Evolutionary conservation across 2,113 vertebrate species (phyloP).

Genomic region (Stegastes partitus): DNA sequence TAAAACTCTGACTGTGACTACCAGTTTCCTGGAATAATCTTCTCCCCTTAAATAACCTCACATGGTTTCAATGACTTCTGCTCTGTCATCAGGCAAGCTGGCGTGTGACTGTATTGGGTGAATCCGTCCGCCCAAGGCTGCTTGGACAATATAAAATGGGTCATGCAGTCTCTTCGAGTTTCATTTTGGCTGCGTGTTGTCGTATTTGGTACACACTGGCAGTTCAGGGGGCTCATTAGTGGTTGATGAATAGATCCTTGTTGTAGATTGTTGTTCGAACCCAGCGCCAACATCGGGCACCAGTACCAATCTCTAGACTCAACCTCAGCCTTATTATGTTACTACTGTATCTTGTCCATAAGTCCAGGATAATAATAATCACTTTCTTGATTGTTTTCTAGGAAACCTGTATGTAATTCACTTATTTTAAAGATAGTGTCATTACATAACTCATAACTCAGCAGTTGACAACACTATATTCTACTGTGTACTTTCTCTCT

Average conservation of each 20-base stretch:
- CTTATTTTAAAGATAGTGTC: slow-evolving; percentile 22
- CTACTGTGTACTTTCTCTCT: neutral
- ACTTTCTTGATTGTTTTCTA: neutral
- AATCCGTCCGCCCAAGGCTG: slow-evolving; percentile 57
- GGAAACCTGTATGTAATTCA: slow-evolving; percentile 16
- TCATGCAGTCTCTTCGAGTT: slow-evolving; percentile 52
- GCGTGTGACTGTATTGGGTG: slow-evolving; percentile 60
- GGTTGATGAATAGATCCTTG: slow-evolving; percentile 46
- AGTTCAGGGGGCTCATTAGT: slow-evolving; percentile 56
- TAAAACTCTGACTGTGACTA: slow-evolving; percentile 70
- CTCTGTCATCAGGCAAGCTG: slow-evolving; percentile 71
- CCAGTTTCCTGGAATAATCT: slow-evolving; percentile 76
- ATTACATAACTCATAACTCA: slow-evolving; percentile 19
- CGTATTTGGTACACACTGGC: slow-evolving; percentile 34
- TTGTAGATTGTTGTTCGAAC: slow-evolving; percentile 27
- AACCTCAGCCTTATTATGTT: slow-evolving; percentile 29
- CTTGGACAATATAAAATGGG: slow-evolving; percentile 63
- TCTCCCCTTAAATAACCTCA: slow-evolving; percentile 69
- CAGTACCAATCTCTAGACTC: slow-evolving; percentile 6
- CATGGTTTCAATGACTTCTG: slow-evolving; percentile 75
- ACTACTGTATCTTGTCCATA: slow-evolving; percentile 20
- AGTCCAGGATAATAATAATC: slow-evolving; percentile 17
- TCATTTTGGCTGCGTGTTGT: slow-evolving; percentile 42
- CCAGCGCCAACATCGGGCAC: neutral
- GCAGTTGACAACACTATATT: neutral